phyloP scores from a whole-genome alignment of 2,888 invertebrate genomes.

The Epistrophe eligans region DNA sequence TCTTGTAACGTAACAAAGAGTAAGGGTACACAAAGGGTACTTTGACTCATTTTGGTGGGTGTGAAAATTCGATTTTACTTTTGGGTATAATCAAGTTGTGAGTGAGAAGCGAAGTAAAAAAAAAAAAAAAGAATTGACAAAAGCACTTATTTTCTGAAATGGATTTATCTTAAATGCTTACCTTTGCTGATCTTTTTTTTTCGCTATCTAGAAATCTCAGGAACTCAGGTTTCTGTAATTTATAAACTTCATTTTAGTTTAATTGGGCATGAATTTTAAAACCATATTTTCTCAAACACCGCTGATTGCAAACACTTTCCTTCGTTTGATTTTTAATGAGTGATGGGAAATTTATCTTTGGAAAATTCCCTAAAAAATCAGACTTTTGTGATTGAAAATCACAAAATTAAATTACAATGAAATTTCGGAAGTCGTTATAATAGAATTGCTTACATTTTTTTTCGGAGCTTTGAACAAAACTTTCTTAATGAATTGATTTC shows the following conservation, averaged over 20 bases:
- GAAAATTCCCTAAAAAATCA: too few species aligned
- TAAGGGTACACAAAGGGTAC: constrained; percentile 8
- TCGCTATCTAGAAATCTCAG: background rate
- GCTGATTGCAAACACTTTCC: constrained; percentile 23
- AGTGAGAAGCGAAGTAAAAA: background rate
- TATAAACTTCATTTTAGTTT: constrained; percentile 1
- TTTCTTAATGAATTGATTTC: too few species aligned
- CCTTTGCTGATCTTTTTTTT: background rate
- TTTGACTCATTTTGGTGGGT: constrained; percentile 22
- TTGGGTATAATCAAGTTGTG: constrained; percentile 29
- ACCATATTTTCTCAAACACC: constrained; percentile 14
- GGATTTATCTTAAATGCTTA: constrained; percentile 35
- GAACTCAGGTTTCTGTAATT: constrained; percentile 1
- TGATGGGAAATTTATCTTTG: too few species aligned
- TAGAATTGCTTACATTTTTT: too few species aligned
- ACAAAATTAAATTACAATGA: too few species aligned
- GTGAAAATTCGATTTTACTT: constrained; percentile 29
- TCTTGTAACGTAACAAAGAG: background rate
- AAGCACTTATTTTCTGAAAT: constrained; percentile 22
- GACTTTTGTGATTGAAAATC: too few species aligned
- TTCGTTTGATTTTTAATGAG: background rate
- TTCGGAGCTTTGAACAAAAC: too few species aligned
- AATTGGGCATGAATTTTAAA: constrained; percentile 1
- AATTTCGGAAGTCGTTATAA: too few species aligned
- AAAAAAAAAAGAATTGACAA: constrained; percentile 1